Percentiles rank a stretch among this genome's conserved stretches.
phyloP scores from a whole-genome alignment of 1,140 invertebrate genomes.

The Subanguina moxae region DNA sequence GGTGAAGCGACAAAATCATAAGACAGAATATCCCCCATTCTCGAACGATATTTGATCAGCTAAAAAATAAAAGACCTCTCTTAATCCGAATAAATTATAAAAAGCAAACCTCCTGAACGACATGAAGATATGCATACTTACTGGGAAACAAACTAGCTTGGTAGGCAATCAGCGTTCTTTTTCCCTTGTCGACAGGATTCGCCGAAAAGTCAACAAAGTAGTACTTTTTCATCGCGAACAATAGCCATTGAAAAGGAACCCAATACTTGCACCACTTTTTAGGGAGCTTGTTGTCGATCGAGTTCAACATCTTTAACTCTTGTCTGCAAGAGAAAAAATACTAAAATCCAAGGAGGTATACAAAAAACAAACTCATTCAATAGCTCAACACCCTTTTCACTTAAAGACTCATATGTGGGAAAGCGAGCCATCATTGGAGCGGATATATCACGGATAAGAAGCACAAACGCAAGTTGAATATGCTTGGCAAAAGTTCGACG shows the following conservation, averaged over 20 bases:
- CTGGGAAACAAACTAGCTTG: not conserved
- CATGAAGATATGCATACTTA: not conserved
- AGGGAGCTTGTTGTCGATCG: not conserved
- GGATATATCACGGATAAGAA: not conserved
- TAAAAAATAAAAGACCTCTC: not conserved
- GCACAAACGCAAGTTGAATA: not conserved
- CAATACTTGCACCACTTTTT: not conserved
- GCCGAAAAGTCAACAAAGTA: not conserved
- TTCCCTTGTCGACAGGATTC: not conserved
- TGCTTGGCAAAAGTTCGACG: conserved; percentile 1
- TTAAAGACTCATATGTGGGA: conserved; percentile 3
- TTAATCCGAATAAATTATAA: not conserved
- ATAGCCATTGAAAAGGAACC: conserved; percentile 6
- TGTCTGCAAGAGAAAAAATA: not conserved
- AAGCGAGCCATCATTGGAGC: not conserved
- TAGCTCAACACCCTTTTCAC: not conserved
- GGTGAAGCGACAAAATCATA: not conserved
- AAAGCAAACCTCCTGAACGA: not conserved
- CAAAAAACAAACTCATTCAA: not conserved
- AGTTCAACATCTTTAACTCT: not conserved
- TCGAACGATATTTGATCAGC: not conserved
- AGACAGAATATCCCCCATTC: not conserved
- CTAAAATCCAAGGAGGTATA: no score
- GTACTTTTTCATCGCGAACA: not conserved
- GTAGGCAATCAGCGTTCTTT: not conserved